Conservation (phyloP, 1,140 invertebrate genomes). For the Linepithema humile region DNA sequence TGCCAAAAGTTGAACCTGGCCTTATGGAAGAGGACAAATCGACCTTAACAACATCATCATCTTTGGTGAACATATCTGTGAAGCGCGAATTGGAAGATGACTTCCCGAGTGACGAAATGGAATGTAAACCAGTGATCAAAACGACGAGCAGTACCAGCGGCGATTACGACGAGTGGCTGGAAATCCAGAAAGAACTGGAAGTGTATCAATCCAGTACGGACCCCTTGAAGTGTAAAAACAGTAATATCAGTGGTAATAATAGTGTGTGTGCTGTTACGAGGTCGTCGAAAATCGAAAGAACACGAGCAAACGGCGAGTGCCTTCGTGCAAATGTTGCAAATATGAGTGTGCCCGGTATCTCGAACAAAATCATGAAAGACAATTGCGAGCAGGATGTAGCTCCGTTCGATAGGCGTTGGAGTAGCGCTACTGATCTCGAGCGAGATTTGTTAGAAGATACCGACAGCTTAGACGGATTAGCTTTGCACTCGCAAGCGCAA, state of each 20-base stretch:
- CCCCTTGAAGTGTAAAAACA: constrained; percentile 78
- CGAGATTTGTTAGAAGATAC: constrained; percentile 81
- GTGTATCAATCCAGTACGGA: constrained; percentile 81
- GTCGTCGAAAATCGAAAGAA: constrained; percentile 74
- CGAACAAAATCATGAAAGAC: constrained; percentile 66
- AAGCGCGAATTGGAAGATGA: constrained; percentile 83
- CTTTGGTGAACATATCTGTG: constrained; percentile 74
- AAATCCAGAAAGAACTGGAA: constrained; percentile 88
- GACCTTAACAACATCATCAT: constrained; percentile 62
- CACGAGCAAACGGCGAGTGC: constrained; percentile 81
- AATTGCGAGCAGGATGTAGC: constrained; percentile 67
- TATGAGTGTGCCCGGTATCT: constrained; percentile 60
- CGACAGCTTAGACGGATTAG: constrained; percentile 80
- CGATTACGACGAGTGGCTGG: constrained; percentile 89
- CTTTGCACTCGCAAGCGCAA: constrained; percentile 78
- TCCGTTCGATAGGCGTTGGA: constrained; percentile 71
- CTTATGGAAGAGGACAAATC: constrained; percentile 73
- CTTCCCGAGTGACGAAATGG: constrained; percentile 75
- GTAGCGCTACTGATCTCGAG: constrained; percentile 79
- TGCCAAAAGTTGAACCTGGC: constrained; percentile 81
- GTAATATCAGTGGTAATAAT: constrained; percentile 61
- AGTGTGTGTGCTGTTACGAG: constrained; percentile 65
- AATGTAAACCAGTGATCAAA: constrained; percentile 77
- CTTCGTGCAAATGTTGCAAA: constrained; percentile 66
- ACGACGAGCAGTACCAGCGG: constrained; percentile 80